Evolutionary conservation across 1,140 invertebrate species (phyloP), one percentile per base, ranked within the genome.

Genomic region (Myzus persicae): DNA sequence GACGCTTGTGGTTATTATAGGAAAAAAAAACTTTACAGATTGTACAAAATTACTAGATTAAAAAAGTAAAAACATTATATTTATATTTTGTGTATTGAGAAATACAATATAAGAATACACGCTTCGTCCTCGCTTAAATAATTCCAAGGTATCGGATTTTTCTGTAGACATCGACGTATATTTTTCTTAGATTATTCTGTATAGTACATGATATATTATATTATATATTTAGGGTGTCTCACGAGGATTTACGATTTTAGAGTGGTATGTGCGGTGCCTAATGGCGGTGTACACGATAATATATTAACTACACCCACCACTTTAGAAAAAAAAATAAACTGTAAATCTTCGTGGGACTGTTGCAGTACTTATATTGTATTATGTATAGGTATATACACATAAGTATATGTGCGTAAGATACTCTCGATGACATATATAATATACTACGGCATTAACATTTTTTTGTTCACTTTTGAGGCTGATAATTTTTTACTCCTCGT

Each of bases 291-390:
- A 18, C 59, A 76, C 59, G n/a, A 76, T 36, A 76, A n/a, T 76
- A 76, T 76, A 67, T 67, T 67, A 76, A 76, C 59, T 76, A 76
- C 59, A 76, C 59, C 59, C 59, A 76, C 59, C 59, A 76, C 59
- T 76, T 76, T 22, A 48, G 5, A 51, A 76, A 76, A 76, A 76
- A 76, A 76, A 67, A 76, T 18, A 76, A 76, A n/a, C 11, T n/a
- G 59, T n/a, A n/a, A 76, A 76, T 76, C 59, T 76, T 18, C 59
- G 59, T 76, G 59, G 59, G 59, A 76, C 59, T n/a, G n/a, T 24
- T 76, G 6, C 31, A 76, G 5, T 76, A n/a, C 59, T 76, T 76
- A 76, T 76, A n/a, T 76, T 67, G 36, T 76, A 67, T 46, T 59
- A 67, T 51, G 22, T 51, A 51, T 22, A 51, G 2, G 14, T 51